Base-by-base conservation (phyloP, 1,140 invertebrate genomes). In the Elysia chlorotica region DNA sequence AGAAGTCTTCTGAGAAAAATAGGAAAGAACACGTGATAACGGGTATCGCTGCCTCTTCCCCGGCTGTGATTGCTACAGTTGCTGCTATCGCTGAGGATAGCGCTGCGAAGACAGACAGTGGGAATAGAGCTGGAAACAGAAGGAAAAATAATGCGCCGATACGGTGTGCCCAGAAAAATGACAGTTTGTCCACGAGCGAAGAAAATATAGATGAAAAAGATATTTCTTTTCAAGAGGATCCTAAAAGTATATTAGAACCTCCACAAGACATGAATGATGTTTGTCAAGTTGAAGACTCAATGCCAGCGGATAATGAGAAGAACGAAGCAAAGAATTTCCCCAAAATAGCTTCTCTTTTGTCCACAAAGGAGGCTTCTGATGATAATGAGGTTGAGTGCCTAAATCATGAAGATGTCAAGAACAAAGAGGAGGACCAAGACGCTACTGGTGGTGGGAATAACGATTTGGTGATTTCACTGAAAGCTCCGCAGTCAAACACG, bases 111-210 rank as follows among this genome's bases (percentile, higher is more conserved):
- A 90, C 78, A 89, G 89, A 81, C 87, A 89, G 1, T 90, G 91
- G 82, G 88, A 87, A 71, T 87, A 88, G 41, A 89, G 85, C 78
- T 79, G 54, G 79, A 56, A 81, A 95, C 61, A 96, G 97, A 88
- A 89, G 96, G 62, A 98, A 98, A 87, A 96, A 93, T 79, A 92
- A 95, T 79, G 96, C 97, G 85, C 96, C 96, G 0, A 96, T 93
- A 0, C 90, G 95, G 71, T 94, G 93, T 83, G 91, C 93, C 1
- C 86, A 87, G 38, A 79, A 76, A 38, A 67, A 78, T 35, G 81
- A 82, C 6, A 71, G 59, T 31, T 79, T 74, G 71, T 74, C 66
- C 0, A 71, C 81, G 71, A 81, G 79, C 65, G 83, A 83, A 68
- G 83, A 87, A 38, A 82, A 84, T 59, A 79, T 80, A 37, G 76